These are phyloP conservation scores for Eupeodes latifasciatus DNA, from an alignment of 2,888 invertebrate species.

Conservation along the genomic window DNA sequence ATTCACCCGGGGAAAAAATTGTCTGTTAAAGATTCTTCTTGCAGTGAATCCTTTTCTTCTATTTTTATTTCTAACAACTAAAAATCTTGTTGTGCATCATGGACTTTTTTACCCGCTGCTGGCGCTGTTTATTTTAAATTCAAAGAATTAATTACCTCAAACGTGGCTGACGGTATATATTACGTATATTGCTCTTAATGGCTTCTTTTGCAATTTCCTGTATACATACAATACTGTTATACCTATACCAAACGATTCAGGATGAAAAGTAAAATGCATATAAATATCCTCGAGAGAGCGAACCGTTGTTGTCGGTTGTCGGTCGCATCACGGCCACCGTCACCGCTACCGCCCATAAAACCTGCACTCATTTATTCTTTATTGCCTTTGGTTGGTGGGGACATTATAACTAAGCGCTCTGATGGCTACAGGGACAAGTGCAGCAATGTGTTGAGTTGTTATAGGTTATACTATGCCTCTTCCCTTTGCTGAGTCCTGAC, in stretches of 20 bases:
- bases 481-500: slow-evolving; percentile 6
- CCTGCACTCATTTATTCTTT: slow-evolving; percentile 63
- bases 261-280: slow-evolving; percentile 18
- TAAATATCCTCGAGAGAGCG: slow-evolving; percentile 27
- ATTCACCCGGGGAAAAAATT: neutral
- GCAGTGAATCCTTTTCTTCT: neutral
- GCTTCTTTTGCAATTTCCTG: slow-evolving; percentile 59
- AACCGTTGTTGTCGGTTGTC: neutral
- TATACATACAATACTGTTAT: neutral
- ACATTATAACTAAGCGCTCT: slow-evolving; percentile 38
- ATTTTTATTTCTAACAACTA: neutral
- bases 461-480: neutral
- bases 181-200: slow-evolving; percentile 58
- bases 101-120: slow-evolving; percentile 13
- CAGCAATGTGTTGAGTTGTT: slow-evolving; percentile 68
- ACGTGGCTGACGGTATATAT: slow-evolving; percentile 16
- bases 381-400: slow-evolving; percentile 58
- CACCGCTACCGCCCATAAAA: slow-evolving; percentile 52
- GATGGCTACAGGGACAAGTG: slow-evolving; percentile 32
- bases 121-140: slow-evolving; percentile 20
- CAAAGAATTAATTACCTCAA: slow-evolving; percentile 64
- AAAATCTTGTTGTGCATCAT: neutral
- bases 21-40: neutral
- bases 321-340: neutral
- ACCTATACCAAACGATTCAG: slow-evolving; percentile 15